Percentiles rank a stretch among this genome's conserved stretches.
phyloP scores from a whole-genome alignment of 1,140 invertebrate genomes.

The Euura saliciscinereae region DNA sequence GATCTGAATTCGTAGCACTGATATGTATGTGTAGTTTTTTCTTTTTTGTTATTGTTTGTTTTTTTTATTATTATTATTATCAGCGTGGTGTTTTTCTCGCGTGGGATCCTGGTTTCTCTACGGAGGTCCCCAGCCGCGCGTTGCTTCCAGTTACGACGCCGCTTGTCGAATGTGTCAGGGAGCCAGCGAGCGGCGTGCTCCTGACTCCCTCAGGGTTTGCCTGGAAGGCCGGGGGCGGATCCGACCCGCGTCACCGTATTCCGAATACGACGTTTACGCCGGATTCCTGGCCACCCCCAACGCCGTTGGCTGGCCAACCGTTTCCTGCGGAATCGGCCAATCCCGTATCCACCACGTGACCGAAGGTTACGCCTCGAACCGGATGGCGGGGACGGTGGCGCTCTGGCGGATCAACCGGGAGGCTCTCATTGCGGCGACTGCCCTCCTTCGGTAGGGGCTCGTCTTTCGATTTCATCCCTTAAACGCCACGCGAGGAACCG shows the following conservation, averaged over 20 bases:
- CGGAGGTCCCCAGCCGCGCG: conserved; percentile 58
- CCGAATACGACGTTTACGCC: conserved; percentile 31
- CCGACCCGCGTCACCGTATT: conserved; percentile 34
- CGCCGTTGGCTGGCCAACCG: conserved; percentile 26
- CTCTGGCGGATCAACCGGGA: conserved; percentile 36
- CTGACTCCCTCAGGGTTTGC: conserved; percentile 53
- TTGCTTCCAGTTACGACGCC: conserved; percentile 61
- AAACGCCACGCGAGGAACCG: neutral
- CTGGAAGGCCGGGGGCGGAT: conserved; percentile 25
- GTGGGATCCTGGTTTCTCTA: neutral
- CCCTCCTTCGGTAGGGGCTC: conserved; percentile 30
- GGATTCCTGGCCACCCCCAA: conserved; percentile 10
- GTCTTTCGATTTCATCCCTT: neutral
- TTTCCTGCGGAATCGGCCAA: conserved; percentile 31
- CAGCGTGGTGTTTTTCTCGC: neutral
- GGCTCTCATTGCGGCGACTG: conserved; percentile 47
- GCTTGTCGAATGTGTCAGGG: conserved; percentile 62
- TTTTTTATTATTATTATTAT: neutral
- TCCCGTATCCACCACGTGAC: conserved; percentile 21
- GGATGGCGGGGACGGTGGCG: conserved; percentile 44
- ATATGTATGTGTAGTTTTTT: neutral
- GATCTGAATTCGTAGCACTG: neutral
- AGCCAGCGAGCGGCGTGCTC: conserved; percentile 52
- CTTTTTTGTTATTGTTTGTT: neutral
- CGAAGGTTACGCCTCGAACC: conserved; percentile 37